Percentiles rank a stretch among this genome's conserved stretches.
These are phyloP conservation scores for Neria commutata DNA, from an alignment of 2,888 invertebrate species.

Conservation along the genomic window DNA sequence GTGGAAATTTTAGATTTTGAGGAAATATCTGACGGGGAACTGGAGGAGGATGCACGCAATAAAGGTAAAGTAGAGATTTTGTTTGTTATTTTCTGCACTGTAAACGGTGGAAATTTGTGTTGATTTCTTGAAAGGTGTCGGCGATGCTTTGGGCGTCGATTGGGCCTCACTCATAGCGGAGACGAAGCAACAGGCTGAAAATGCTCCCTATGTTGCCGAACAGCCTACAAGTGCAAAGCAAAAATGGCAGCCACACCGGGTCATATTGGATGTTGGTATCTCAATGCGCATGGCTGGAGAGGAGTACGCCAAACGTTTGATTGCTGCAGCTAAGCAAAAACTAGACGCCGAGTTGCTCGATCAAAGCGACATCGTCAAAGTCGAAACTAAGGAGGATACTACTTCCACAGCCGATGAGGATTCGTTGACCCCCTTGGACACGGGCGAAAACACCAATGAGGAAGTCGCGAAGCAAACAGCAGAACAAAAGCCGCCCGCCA, in stretches of 20 bases:
- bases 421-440: constrained; percentile 26
- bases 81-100: background rate
- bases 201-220: constrained; percentile 33
- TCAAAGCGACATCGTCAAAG: constrained; percentile 38
- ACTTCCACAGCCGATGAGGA: constrained; percentile 34
- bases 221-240: constrained; percentile 69
- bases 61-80: constrained; percentile 51
- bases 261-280: constrained; percentile 81
- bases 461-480: constrained; percentile 40
- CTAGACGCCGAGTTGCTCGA: constrained; percentile 40
- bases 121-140: constrained; percentile 63
- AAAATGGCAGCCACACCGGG: constrained; percentile 80
- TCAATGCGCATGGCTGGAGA: constrained; percentile 80
- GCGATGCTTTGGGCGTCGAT: constrained; percentile 94
- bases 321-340: constrained; percentile 56
- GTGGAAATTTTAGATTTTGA: constrained; percentile 76
- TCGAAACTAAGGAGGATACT: constrained; percentile 34
- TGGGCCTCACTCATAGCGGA: constrained; percentile 90
- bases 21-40: constrained; percentile 88
- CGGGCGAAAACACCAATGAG: constrained; percentile 35
- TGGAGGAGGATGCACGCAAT: constrained; percentile 83
- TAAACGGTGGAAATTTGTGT: background rate
- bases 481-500: constrained; percentile 4
- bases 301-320: constrained; percentile 64
- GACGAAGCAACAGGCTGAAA: constrained; percentile 63